Percentiles rank a stretch among this genome's conserved stretches.
Conservation (phyloP, 2,797 vertebrate genomes). For the Parauchenoglanis punctatus region DNA sequence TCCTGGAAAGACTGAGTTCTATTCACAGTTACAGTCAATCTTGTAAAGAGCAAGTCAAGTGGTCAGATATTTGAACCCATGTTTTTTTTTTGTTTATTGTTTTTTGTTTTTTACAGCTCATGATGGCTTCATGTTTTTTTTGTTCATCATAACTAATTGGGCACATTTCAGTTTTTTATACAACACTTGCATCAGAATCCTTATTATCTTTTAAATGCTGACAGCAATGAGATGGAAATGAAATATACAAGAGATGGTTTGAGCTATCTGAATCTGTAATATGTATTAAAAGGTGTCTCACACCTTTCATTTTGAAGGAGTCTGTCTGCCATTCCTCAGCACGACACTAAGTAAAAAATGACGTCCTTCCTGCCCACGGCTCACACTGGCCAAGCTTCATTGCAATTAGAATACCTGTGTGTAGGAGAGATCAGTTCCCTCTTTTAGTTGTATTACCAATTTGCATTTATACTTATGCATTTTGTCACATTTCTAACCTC, state of each 20-base stretch:
- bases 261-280: constrained; percentile 22
- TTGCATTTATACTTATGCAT: neutral
- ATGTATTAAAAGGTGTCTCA: constrained; percentile 17
- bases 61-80: constrained; percentile 30
- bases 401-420: neutral
- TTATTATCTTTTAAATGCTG: constrained; percentile 32
- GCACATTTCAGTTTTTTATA: constrained; percentile 15
- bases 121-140: constrained; percentile 7
- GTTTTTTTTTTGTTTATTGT: neutral
- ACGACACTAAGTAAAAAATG: constrained; percentile 75
- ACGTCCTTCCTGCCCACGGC: constrained; percentile 66
- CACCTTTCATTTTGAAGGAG: constrained; percentile 66
- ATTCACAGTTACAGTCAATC: constrained; percentile 67
- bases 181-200: constrained; percentile 17
- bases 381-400: neutral
- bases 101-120: constrained; percentile 1
- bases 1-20: constrained; percentile 65
- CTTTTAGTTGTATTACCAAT: neutral
- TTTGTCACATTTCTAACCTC: neutral
- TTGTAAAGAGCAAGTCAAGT: constrained; percentile 39
- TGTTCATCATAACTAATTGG: constrained; percentile 12
- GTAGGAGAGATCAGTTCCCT: neutral
- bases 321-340: constrained; percentile 73
- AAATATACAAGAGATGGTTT: neutral
- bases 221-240: constrained; percentile 15